Base-by-base conservation (phyloP, 2,113 vertebrate species). In the Crotalus helleri region DNA sequence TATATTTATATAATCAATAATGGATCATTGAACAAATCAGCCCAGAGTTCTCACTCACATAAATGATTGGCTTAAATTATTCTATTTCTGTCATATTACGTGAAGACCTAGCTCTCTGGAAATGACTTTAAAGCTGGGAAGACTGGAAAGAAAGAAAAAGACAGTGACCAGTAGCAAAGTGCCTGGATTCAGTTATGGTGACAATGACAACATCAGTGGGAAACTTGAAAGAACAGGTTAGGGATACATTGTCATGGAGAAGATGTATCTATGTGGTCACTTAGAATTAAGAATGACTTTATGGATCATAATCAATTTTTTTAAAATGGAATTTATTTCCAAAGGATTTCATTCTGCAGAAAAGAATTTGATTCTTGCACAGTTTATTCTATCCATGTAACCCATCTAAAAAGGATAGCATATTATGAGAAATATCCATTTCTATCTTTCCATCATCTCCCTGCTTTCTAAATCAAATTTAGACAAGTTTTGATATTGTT, bases 1-100 rank as follows among this genome's bases (percentile, higher is more conserved):
- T 86, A 86, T 94, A 91, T 69, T 94, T 61, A 85, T 89, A 93
- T n/a, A 39, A 33, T 39, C 1, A 0, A 74, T 74, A 74, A 74
- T 39, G 69, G n/a, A 74, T 39, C 15, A 39, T 39, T 39, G 15
- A 74, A 74, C 26, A 69, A n/a, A 74, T 74, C n/a, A 74, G 17
- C n/a, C n/a, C 15, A 74, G n/a, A 33, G 29, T 69, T 69, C 29
- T 69, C 5, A 74, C 12, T 69, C 29, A 17, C n/a, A 74, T 0
- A n/a, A 74, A 33, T 33, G 13, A 74, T 33, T n/a, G n/a, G n/a
- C 15, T 74, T 39, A 74, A 74, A 74, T 74, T 74, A 74, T 74
- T 39, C 69, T 39, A 39, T 69, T 69, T 69, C 64, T 69, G 26
- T 64, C 11, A n/a, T 33, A 69, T n/a, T 15, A 69, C 15, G 64